A percentile compares a stretch with the other conserved stretches of the same genome.
phyloP scores from a whole-genome alignment of 1,140 invertebrate genomes.

The Ylistrum balloti region DNA sequence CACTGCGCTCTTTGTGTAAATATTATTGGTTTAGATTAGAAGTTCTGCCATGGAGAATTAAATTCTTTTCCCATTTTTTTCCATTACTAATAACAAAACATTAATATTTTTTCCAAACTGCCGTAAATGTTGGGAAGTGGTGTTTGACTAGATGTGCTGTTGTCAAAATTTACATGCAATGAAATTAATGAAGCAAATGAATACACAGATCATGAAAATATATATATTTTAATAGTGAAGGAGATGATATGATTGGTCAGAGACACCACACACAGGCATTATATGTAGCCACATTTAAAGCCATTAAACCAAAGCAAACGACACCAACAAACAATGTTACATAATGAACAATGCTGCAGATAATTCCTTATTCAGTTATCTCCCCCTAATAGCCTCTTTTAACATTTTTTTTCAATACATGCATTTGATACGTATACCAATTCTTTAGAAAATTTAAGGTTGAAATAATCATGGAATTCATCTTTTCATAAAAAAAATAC shows the following conservation, averaged over 20 bases:
- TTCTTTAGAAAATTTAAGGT: no score
- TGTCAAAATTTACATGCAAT: neutral
- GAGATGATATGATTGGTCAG: neutral
- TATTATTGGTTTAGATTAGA: no score
- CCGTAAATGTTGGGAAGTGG: neutral
- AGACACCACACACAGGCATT: neutral
- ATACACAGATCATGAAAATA: constrained; percentile 9
- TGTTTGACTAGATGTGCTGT: constrained; percentile 5
- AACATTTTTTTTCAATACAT: neutral
- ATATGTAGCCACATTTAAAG: neutral
- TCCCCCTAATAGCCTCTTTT: neutral
- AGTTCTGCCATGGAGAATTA: no score
- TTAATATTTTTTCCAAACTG: no score
- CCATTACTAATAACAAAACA: neutral
- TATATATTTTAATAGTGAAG: constrained; percentile 35
- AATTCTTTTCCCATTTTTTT: no score
- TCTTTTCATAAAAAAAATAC: no score
- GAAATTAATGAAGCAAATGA: constrained; percentile 8
- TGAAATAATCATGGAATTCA: no score
- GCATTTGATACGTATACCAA: no score
- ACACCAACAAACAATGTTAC: neutral
- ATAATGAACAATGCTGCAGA: neutral
- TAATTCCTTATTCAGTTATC: constrained; percentile 19
- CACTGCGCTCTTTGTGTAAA: neutral
- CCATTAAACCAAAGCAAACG: neutral